Base-by-base conservation (phyloP, 2,888 invertebrate genomes). In the Pterobdella sp. region DNA sequence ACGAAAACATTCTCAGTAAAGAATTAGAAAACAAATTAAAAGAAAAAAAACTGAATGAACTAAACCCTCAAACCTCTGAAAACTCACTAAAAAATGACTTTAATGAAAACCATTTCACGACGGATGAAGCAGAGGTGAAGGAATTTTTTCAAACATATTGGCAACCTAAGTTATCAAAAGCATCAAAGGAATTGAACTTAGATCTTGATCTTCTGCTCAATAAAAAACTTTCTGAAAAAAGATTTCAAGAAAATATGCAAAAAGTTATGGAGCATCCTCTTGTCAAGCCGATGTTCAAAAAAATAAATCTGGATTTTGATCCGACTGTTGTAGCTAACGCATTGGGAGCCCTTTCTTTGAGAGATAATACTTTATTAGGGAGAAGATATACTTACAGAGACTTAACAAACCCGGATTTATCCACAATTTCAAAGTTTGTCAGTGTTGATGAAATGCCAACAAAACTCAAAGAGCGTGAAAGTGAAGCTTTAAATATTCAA, bases 91-190 rank as follows among this genome's bases (percentile, higher is more conserved):
- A n/a, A n/a, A n/a, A n/a, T n/a, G n/a, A n/a, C n/a, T n/a, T n/a
- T n/a, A n/a, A n/a, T n/a, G n/a, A n/a, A n/a, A n/a, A n/a, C n/a
- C n/a, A n/a, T n/a, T n/a, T n/a, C n/a, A n/a, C n/a, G n/a, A 22
- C 3, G 3, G n/a, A n/a, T n/a, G 60, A 71, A 7, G 63, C 35
- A 42, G 71, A 71, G 0, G 60, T 71, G 1, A 71, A 71, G 10
- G 22, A 18, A 1, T 63, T 71, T 26, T 71, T 71, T 63, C 34
- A 71, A 22, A 35, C 18, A 1, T 71, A 71, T 36, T 71, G 71
- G 71, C 1, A 63, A 29, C 71, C 71, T 14, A 60, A 60, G 60
- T 36, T 71, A 26, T 29, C 22, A 18, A 36, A 71, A 26, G 32
- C 56, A n/a, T 60, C 71, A 35, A 63, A 35, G 63, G 18, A 71